These are phyloP conservation scores for Stenurella melanura DNA, from an alignment of 2,888 invertebrate genomes.

Conservation along the genomic window DNA sequence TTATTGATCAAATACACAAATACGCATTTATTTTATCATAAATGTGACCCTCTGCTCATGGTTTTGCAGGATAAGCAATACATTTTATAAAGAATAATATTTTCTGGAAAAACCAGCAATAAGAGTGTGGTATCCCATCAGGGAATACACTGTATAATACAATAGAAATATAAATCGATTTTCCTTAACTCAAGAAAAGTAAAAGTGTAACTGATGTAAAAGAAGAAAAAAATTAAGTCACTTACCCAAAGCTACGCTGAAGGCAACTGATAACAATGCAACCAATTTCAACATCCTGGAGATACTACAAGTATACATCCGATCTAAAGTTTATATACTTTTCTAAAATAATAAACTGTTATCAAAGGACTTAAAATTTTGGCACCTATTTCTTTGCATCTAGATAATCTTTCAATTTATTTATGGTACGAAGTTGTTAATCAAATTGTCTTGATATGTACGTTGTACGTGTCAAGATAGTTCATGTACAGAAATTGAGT, in stretches of 20 bases:
- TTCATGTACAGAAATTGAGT: no score
- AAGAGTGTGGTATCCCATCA: no score
- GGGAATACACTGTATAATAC: no score
- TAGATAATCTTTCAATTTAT: not conserved
- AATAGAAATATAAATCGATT: no score
- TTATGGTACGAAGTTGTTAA: not conserved
- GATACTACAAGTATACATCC: not conserved
- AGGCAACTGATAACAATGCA: not conserved
- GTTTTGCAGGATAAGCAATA: no score
- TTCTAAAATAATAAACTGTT: not conserved
- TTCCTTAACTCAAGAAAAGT: no score
- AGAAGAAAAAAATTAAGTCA: not conserved
- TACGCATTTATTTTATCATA: no score
- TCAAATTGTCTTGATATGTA: not conserved
- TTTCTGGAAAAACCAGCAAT: no score
- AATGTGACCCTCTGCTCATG: no score
- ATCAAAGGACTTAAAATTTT: not conserved
- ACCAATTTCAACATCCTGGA: constrained; percentile 31
- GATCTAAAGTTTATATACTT: not conserved
- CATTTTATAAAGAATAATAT: no score
- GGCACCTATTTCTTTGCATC: not conserved
- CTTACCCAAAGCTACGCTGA: constrained; percentile 20
- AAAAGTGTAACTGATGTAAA: not conserved
- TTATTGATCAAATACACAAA: no score
- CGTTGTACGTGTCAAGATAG: no score